Conservation (phyloP, 2,797 vertebrate species). For the Emys orbicularis region DNA sequence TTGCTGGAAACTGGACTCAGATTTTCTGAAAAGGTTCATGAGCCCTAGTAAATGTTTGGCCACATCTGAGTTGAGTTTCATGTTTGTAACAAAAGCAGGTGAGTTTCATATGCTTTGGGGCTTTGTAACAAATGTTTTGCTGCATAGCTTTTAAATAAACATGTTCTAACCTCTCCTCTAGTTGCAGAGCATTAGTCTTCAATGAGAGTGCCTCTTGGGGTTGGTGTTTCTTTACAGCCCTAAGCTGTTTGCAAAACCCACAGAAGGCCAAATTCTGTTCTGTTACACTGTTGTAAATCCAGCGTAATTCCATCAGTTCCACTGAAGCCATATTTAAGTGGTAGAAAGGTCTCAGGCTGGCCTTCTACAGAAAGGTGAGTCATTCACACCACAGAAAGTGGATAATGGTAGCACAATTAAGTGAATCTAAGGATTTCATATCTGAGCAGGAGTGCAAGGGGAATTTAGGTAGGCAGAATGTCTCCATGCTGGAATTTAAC, state of each 20-base stretch:
- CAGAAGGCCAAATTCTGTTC: not conserved
- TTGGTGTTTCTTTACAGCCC: not conserved
- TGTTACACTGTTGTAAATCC: not conserved
- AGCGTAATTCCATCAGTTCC: not conserved
- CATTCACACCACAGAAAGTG: rapidly evolving
- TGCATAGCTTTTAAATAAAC: not conserved
- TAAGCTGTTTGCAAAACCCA: not conserved
- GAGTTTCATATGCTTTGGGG: not conserved
- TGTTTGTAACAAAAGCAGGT: not conserved
- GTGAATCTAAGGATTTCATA: not conserved
- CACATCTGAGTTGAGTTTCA: not conserved
- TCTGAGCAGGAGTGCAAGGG: not conserved
- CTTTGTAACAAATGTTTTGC: not conserved
- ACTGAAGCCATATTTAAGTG: not conserved
- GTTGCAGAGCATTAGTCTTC: not conserved
- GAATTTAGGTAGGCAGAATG: not conserved
- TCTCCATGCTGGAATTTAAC: not conserved
- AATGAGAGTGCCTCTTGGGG: not conserved
- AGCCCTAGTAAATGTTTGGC: not conserved
- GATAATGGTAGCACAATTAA: not conserved
- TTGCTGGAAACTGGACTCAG: not conserved
- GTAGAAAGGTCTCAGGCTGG: rapidly evolving
- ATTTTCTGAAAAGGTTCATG: not conserved
- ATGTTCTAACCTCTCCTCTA: not conserved
- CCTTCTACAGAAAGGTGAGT: not conserved